Evolutionary conservation across 2,797 vertebrate species (phyloP).

Genomic region (Luscinia megarhynchos): DNA sequence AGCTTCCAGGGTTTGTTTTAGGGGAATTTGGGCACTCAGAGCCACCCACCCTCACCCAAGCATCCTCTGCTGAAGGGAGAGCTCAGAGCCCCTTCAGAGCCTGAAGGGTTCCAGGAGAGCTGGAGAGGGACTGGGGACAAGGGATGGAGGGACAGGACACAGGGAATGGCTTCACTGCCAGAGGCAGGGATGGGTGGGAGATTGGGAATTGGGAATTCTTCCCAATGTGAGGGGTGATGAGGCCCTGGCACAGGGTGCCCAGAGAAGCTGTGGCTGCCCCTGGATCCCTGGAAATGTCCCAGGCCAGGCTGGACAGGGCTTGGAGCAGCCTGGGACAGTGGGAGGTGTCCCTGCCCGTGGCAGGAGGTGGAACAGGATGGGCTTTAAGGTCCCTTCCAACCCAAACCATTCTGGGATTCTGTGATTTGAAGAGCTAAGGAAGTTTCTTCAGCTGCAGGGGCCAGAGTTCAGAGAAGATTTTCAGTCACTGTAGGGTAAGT

Average conservation of each 20-base stretch:
- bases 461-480: fast-evolving
- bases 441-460: not conserved
- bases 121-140: not conserved
- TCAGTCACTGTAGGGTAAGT: not conserved
- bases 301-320: fast-evolving
- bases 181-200: fast-evolving
- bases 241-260: not conserved
- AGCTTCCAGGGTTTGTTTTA: not conserved
- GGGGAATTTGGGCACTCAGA: not conserved
- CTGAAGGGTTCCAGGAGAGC: not conserved
- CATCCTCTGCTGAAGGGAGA: not conserved
- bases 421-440: not conserved
- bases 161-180: not conserved
- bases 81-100: fast-evolving
- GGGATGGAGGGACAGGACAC: not conserved
- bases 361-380: fast-evolving
- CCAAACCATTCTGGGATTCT: not conserved
- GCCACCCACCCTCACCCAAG: fast-evolving
- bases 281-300: fast-evolving
- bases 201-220: not conserved
- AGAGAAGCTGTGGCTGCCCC: not conserved
- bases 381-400: not conserved
- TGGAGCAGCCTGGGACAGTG: fast-evolving
- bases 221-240: fast-evolving
- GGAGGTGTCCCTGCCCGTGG: not conserved